phyloP scores from a whole-genome alignment of 2,888 invertebrate genomes.

The Micoletzkya japonica region DNA sequence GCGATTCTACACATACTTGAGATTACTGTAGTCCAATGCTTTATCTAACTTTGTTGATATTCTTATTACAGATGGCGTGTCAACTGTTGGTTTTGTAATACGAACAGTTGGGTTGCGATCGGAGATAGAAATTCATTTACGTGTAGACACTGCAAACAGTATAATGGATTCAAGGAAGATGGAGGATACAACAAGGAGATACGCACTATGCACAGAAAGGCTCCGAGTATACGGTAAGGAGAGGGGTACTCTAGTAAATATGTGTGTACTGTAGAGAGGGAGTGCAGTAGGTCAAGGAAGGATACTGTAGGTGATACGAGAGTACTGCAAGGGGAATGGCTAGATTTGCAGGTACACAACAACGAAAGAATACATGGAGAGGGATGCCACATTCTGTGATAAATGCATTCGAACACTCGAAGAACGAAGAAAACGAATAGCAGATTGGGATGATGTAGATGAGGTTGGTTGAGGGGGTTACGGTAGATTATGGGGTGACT shows the following conservation, averaged over 20 bases:
- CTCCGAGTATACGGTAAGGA: neutral
- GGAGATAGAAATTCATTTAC: constrained; percentile 37
- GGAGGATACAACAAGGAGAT: constrained; percentile 49
- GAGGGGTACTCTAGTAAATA: too few species aligned
- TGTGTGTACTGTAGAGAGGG: neutral
- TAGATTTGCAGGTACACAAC: neutral
- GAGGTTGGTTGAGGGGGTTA: constrained; percentile 35
- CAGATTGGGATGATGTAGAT: constrained; percentile 43
- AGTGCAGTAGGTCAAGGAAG: neutral
- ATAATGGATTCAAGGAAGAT: constrained; percentile 49
- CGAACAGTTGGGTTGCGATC: constrained; percentile 29
- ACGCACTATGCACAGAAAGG: constrained; percentile 31
- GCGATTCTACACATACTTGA: too few species aligned
- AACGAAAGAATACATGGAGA: neutral
- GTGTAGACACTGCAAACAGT: constrained; percentile 48
- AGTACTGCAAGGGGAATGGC: neutral
- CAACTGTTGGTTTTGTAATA: constrained; percentile 54
- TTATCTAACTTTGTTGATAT: neutral
- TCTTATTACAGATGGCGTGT: constrained; percentile 31
- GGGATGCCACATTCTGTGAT: constrained; percentile 38
- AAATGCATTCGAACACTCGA: constrained; percentile 44
- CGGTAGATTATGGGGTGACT: neutral
- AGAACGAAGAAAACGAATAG: constrained; percentile 36
- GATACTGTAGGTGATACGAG: neutral
- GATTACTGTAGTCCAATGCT: neutral